Conservation (phyloP, 2,797 vertebrate genomes). For the Gymnopithys bicolor region DNA sequence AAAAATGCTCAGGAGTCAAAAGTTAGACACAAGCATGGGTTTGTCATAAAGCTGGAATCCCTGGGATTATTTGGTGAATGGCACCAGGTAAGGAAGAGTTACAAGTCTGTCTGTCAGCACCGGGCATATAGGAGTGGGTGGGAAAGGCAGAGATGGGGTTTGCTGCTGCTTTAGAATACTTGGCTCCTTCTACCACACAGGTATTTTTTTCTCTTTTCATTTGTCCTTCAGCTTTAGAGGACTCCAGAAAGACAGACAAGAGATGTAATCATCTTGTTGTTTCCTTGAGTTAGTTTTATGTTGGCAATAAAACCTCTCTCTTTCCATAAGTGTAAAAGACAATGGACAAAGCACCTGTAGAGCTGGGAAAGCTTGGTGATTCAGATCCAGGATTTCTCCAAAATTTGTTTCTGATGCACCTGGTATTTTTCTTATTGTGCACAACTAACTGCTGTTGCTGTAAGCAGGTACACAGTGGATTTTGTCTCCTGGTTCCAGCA, state of each 20-base stretch:
- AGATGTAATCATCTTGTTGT: not conserved
- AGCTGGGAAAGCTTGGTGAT: not conserved
- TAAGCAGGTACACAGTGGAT: not conserved
- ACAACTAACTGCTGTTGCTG: not conserved
- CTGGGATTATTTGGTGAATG: not conserved
- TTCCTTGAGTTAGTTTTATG: not conserved
- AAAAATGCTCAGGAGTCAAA: not conserved
- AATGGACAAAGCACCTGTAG: not conserved
- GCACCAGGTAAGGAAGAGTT: not conserved
- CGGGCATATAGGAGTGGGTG: accelerated
- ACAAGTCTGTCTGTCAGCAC: not conserved
- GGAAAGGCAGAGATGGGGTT: not conserved
- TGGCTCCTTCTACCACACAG: not conserved
- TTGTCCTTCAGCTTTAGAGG: not conserved
- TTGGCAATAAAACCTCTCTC: not conserved
- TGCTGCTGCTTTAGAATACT: not conserved
- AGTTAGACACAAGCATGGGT: not conserved
- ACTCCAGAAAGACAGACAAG: not conserved
- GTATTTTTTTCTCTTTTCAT: not conserved
- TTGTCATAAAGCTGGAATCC: not conserved
- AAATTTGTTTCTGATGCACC: not conserved
- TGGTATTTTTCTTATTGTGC: not conserved
- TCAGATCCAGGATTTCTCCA: not conserved
- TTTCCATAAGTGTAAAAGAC: not conserved
- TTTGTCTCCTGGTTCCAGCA: not conserved